Evolutionary conservation across 1,140 invertebrate genomes (phyloP), one percentile per base, ranked within the genome.

Genomic region (Drosophila eugracilis): DNA sequence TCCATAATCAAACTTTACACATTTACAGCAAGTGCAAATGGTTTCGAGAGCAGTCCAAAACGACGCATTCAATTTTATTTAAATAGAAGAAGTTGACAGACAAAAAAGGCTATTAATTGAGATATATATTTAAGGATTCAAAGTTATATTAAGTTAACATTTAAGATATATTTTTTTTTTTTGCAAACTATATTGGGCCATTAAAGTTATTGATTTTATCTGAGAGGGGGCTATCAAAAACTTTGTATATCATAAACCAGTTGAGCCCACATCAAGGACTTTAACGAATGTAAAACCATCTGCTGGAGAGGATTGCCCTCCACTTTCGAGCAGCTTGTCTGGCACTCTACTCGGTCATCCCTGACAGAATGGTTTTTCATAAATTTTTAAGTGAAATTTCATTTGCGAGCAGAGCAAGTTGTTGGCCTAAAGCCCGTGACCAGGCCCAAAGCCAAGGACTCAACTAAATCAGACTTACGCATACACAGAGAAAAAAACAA

Each of bases 1-100:
- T 60, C 62, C 75, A 75, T 84, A 85, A 84, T 83, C 79, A 79
- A 83, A 83, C 79, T 83, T 83, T 83, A 65, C 58, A 79, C 79
- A 84, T 85, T 84, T 85, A 65, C 75, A 54, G 63, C 71, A 71
- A 79, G 70, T 79, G 80, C 15, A 67, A 75, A 85, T 71, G 60
- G 55, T 26, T 60, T 63, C 39, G 15, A 59, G 50, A 47, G 44
- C 44, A 34, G 58, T 59, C 58, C 15, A 54, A 49, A 45, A 15
- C 22, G 24, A 45, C 1, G 24, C 15, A 48, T n/a, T 48, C 9
- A 28, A 19, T 30, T 48, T 32, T 19, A 30, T 48, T 48, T 48
- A 48, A 47, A 17, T 28, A 5, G 44, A 4, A 2, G 7, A 47
- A 47, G 14, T 47, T 42, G 21, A 14, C 41, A n/a, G 21, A 42